Base-by-base conservation (phyloP, 2,797 vertebrate genomes). In the Gambusia yucatana region DNA sequence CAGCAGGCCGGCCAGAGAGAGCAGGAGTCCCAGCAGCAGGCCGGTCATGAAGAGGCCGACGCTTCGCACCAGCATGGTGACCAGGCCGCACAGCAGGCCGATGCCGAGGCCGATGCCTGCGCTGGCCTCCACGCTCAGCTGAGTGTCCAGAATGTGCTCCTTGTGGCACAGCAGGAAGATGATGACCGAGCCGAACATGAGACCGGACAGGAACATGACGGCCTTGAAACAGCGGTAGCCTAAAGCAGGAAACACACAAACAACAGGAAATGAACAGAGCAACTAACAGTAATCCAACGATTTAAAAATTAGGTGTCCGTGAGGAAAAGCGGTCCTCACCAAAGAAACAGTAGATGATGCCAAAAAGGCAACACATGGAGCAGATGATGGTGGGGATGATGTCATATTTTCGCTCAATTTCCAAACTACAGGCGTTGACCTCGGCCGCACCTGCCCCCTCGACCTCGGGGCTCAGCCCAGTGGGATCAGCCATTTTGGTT, bases 171-270 rank as follows among this genome's bases (percentile, higher is more conserved):
- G 94, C 81, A 97, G 88, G 93, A 98, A 98, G 91, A 97, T 97
- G 87, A 97, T 93, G 83, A 95, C 89, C 0, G 97, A 96, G 86
- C 97, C 97, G 0, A 97, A 96, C 90, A 98, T 96, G 84, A 98
- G 96, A 25, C 97, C 97, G 0, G 97, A 97, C 72, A 98, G 95
- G 93, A 98, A 98, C 97, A 98, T 97, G 83, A 97, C 95, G 14
- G 97, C 97, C 91, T 97, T 98, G 95, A 98, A 98, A 91, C 97
- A 98, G 89, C 96, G 96, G 85, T 97, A 98, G 76, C 97, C 97
- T 95, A 44, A 4, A 67, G 30, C 50, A 57, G 30, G 88, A 81
- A 3, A 75, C 70, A 76, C 7, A 59, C 33, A 77, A 9, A 25
- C 30, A 82, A 30, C 30, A 30, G 30, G 33, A 59, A 75, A 69